These are phyloP conservation scores for Leucophora obtusa DNA, from an alignment of 2,888 invertebrate genomes.

Conservation along the genomic window DNA sequence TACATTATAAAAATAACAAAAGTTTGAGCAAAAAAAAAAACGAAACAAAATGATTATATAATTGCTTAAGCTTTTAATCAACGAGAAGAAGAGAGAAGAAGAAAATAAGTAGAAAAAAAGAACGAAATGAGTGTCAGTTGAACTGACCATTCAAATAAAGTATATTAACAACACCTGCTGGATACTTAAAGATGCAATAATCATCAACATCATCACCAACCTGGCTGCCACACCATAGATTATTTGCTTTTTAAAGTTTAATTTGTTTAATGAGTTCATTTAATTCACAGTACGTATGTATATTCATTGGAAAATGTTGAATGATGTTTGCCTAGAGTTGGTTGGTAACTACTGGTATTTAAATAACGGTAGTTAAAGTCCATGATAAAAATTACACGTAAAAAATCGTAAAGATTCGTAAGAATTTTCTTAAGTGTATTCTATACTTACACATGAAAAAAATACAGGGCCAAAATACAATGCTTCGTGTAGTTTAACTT, in stretches of 20 bases:
- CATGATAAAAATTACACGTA: neutral
- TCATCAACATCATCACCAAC: conserved; percentile 1
- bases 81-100: neutral
- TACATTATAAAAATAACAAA: neutral
- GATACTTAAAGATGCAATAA: conserved; percentile 1
- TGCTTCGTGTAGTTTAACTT: no score
- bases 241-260: conserved; percentile 22
- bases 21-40: neutral
- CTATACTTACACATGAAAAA: no score
- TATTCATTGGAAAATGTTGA: neutral
- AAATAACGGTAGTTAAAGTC: conserved; percentile 24
- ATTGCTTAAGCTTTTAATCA: neutral
- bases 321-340: neutral
- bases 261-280: conserved; percentile 51
- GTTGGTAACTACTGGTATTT: conserved; percentile 22
- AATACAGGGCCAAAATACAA: no score
- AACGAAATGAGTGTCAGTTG: neutral
- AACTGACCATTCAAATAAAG: neutral
- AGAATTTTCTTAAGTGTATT: neutral
- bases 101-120: neutral
- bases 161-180: neutral
- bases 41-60: neutral
- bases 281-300: neutral
- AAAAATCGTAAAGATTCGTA: neutral
- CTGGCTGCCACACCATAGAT: neutral